These are phyloP conservation scores for Andricus curvator DNA, from an alignment of 2,888 invertebrate species.

Conservation along the genomic window DNA sequence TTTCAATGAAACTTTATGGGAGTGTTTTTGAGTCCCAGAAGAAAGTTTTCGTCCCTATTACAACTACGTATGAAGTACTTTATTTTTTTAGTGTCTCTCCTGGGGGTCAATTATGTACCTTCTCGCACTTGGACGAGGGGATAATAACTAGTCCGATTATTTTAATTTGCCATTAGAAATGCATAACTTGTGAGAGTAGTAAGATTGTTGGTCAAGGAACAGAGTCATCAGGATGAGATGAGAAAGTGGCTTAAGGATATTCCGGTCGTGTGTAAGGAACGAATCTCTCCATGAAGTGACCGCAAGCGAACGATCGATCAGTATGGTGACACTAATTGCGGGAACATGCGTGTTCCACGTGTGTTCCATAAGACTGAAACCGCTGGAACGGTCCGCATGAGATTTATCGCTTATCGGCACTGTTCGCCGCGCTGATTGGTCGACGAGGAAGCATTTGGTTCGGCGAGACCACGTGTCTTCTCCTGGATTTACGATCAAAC, in stretches of 20 bases:
- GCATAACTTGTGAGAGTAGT: not conserved
- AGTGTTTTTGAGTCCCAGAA: too few relatives aligned
- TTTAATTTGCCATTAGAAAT: not conserved
- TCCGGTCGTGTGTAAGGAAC: constrained; percentile 49
- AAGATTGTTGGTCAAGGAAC: constrained; percentile 55
- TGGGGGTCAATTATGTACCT: too few relatives aligned
- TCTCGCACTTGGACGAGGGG: too few relatives aligned
- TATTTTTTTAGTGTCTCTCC: too few relatives aligned
- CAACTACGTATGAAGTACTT: too few relatives aligned
- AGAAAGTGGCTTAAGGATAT: constrained; percentile 11
- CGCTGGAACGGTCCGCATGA: constrained; percentile 62
- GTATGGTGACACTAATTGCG: constrained; percentile 73
- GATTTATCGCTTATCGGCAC: constrained; percentile 70
- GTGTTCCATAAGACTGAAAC: constrained; percentile 62
- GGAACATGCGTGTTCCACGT: constrained; percentile 69
- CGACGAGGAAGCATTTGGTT: constrained; percentile 53
- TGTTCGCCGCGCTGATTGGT: constrained; percentile 67
- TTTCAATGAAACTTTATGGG: too few relatives aligned
- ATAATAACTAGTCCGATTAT: not conserved
- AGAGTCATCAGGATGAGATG: constrained; percentile 60
- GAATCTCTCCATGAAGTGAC: constrained; percentile 60
- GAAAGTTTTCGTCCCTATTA: too few relatives aligned
- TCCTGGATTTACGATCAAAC: constrained; percentile 63
- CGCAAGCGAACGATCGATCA: constrained; percentile 70
- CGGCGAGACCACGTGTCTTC: constrained; percentile 62